Percentiles rank a stretch among this genome's conserved stretches.
Conservation (phyloP, 2,888 invertebrate species). For the Sycophila texana region DNA sequence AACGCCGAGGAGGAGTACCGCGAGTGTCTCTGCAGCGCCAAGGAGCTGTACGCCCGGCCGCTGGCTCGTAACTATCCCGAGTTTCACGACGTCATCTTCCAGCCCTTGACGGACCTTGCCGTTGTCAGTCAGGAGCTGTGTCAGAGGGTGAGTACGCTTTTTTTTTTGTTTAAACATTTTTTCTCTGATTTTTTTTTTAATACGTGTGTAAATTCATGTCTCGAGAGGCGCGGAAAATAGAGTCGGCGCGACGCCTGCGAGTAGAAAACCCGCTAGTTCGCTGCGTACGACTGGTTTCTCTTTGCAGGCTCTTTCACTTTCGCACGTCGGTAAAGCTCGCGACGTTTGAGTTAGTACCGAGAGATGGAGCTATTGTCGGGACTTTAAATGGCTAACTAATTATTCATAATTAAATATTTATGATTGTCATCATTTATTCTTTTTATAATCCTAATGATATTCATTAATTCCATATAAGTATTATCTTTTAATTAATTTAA, state of each 20-base stretch:
- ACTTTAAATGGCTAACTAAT: no score
- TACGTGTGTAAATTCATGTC: neutral
- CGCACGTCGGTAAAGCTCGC: slow-evolving; percentile 18
- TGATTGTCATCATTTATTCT: no score
- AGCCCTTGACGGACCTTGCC: slow-evolving; percentile 70
- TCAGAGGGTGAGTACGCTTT: slow-evolving; percentile 67
- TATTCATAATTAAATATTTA: no score
- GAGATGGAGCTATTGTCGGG: slow-evolving; percentile 43
- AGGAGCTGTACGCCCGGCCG: slow-evolving; percentile 81
- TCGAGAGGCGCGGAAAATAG: neutral
- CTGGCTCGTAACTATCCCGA: slow-evolving; percentile 73
- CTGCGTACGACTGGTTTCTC: slow-evolving; percentile 52
- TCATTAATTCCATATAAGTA: neutral
- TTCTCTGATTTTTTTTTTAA: neutral
- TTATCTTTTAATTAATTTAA: no score
- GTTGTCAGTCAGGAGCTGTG: slow-evolving; percentile 67
- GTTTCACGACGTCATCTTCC: slow-evolving; percentile 72
- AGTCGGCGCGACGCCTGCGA: slow-evolving; percentile 27
- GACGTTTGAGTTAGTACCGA: neutral
- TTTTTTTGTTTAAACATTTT: neutral
- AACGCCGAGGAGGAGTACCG: slow-evolving; percentile 75
- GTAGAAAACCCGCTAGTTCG: slow-evolving; percentile 31
- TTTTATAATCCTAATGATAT: neutral
- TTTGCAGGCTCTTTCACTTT: slow-evolving; percentile 53
- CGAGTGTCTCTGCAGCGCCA: slow-evolving; percentile 79